Base-by-base conservation (phyloP, 2,888 invertebrate species). In the Pristionchus maxplancki region DNA sequence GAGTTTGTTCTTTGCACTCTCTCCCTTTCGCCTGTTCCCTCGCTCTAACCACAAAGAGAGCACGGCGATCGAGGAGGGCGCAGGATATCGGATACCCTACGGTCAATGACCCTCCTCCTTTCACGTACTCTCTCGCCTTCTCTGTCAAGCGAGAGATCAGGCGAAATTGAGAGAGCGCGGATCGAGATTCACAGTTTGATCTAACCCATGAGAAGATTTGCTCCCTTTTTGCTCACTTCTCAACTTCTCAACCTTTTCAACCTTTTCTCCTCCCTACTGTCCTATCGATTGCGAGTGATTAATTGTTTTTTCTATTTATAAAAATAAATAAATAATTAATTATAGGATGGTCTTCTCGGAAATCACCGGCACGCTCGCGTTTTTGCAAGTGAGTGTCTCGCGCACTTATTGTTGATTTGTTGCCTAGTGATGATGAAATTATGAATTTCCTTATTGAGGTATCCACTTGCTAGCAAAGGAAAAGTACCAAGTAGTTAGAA, bases 261-360 rank as follows among this genome's bases (percentile, higher is more conserved):
- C 58, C n/a, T 28, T 78, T 28, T 78, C 40, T 40, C 9, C 40
- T 37, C 71, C 9, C 34, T 11, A 11, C 78, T 78, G 24, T 78
- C 37, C 78, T 78, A 78, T 78, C 78, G n/a, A 28, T 78, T 40
- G 20, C 31, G 78, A 24, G 67, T 34, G 67, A 4, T 67, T 48
- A 31, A 40, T 74, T 40, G 20, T 64, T 11, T 31, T 34, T 40
- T 74, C 40, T 20, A 74, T 78, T 44, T 44, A n/a, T 37, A 71
- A 20, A 20, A 8, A 24, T 40, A 20, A 13, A 78, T 13, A 48
- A 78, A 48, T 20, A n/a, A 78, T 48, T 48, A 17, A 67, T 0
- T 34, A 31, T 90, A 92, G 91, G 90, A 94, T 94, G 94, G 94
- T 94, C 37, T 94, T 94, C 90, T 92, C 94, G 40, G 94, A 94